Conservation (phyloP, 2,888 invertebrate species). For the Ophion costatus region DNA sequence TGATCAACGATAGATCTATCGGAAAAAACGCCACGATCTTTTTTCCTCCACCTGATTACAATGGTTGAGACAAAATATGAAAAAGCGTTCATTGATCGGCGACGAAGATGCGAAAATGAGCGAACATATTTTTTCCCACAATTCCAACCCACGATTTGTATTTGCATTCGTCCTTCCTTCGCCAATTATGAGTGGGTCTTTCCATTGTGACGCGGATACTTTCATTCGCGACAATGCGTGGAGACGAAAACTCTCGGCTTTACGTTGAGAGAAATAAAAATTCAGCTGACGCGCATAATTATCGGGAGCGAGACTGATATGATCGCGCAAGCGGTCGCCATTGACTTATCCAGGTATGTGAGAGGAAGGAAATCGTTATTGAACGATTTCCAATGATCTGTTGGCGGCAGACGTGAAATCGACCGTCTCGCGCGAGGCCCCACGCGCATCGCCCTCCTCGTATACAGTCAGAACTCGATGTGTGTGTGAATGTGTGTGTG, state of each 20-base stretch:
- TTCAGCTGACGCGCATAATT: constrained; percentile 30
- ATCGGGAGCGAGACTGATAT: constrained; percentile 1
- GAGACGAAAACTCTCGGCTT: constrained; percentile 3
- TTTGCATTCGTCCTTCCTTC: background rate
- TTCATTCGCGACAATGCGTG: background rate
- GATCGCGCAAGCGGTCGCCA: background rate
- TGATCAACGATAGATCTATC: too few species aligned
- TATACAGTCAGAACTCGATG: background rate
- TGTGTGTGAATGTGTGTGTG: background rate
- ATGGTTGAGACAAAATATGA: too few species aligned
- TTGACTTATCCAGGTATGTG: constrained; percentile 49
- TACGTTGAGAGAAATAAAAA: constrained; percentile 11
- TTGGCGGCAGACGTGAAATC: constrained; percentile 75
- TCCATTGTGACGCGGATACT: constrained; percentile 16
- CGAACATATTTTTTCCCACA: background rate
- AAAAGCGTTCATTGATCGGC: too few species aligned
- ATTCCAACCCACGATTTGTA: background rate
- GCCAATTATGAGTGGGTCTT: constrained; percentile 2
- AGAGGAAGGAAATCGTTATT: constrained; percentile 65
- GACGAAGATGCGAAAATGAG: background rate
- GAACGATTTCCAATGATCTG: constrained; percentile 70
- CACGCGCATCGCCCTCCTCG: background rate
- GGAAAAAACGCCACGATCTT: too few species aligned
- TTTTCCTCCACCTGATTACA: too few species aligned
- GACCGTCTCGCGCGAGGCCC: constrained; percentile 61